These are phyloP conservation scores for Dermochelys coriacea DNA, from an alignment of 2,797 vertebrate genomes.

Conservation along the genomic window DNA sequence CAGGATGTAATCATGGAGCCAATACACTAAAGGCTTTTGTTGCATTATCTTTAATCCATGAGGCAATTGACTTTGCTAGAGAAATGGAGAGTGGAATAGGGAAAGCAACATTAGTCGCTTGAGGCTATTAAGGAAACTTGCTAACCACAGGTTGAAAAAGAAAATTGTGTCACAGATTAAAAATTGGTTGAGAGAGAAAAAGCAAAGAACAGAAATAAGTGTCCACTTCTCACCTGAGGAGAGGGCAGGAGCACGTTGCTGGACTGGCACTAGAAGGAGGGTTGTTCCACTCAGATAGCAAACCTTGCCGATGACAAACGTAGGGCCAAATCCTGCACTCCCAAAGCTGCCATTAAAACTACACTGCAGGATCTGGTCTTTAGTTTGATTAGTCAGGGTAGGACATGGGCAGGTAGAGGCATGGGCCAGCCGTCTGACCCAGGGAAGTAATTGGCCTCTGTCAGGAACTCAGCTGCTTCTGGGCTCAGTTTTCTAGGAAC, in stretches of 20 bases:
- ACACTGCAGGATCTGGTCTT: neutral
- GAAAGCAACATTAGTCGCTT: constrained; percentile 1
- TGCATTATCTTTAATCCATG: neutral
- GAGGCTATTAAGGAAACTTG: neutral
- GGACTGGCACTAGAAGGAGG: neutral
- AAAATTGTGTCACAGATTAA: neutral
- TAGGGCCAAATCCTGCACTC: neutral
- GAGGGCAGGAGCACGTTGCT: neutral
- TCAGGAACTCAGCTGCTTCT: neutral
- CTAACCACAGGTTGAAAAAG: neutral
- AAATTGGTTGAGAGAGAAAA: neutral
- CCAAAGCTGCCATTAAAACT: neutral
- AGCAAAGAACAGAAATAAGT: neutral
- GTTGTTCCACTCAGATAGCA: neutral
- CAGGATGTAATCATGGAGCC: constrained; percentile 10
- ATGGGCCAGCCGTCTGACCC: neutral
- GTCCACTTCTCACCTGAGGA: neutral
- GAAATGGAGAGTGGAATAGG: neutral
- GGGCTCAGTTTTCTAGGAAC: neutral
- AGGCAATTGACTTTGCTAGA: constrained; percentile 39
- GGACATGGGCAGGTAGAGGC: neutral
- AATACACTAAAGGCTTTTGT: constrained; percentile 30
- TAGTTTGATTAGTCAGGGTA: accelerated
- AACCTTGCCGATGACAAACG: neutral
- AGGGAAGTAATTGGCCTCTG: neutral